Conservation (phyloP, 2,113 vertebrate genomes). For the Sinocyclocheilus anophthalmus region DNA sequence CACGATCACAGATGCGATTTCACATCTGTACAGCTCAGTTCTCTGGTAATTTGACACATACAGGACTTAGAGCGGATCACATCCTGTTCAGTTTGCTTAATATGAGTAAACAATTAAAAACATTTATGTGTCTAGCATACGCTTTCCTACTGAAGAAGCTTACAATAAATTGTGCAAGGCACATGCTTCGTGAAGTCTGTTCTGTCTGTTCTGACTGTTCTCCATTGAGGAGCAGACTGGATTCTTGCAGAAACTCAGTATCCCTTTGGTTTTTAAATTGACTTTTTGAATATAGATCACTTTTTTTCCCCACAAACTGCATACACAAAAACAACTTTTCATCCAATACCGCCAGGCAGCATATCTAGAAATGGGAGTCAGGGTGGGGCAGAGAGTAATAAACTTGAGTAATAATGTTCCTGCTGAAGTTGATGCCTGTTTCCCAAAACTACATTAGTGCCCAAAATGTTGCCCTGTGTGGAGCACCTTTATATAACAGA, state of each 20-base stretch:
- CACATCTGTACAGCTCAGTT: conserved; percentile 31
- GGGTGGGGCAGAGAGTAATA: conserved; percentile 4
- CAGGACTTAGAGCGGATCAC: neutral
- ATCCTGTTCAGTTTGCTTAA: neutral
- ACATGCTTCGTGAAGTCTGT: neutral
- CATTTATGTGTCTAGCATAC: neutral
- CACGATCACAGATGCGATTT: conserved; percentile 21
- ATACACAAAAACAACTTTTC: neutral
- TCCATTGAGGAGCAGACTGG: neutral
- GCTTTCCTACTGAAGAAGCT: neutral
- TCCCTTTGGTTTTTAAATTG: neutral
- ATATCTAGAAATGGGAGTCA: conserved; percentile 1
- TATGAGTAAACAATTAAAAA: conserved; percentile 9
- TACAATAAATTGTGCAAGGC: neutral
- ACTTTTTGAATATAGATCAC: neutral
- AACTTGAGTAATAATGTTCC: conserved; percentile 24
- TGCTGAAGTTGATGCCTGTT: conserved; percentile 31
- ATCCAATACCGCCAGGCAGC: neutral
- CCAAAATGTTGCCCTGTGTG: conserved; percentile 37
- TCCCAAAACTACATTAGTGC: conserved; percentile 32
- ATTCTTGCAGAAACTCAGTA: neutral
- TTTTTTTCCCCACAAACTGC: neutral
- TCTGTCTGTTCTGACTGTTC: neutral
- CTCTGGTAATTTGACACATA: conserved; percentile 26
- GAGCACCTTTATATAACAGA: conserved; percentile 45